A percentile compares a stretch with the other conserved stretches of the same genome.
These are phyloP conservation scores for Catamblyrhynchus diadema DNA, from an alignment of 2,797 vertebrate species.

Conservation along the genomic window DNA sequence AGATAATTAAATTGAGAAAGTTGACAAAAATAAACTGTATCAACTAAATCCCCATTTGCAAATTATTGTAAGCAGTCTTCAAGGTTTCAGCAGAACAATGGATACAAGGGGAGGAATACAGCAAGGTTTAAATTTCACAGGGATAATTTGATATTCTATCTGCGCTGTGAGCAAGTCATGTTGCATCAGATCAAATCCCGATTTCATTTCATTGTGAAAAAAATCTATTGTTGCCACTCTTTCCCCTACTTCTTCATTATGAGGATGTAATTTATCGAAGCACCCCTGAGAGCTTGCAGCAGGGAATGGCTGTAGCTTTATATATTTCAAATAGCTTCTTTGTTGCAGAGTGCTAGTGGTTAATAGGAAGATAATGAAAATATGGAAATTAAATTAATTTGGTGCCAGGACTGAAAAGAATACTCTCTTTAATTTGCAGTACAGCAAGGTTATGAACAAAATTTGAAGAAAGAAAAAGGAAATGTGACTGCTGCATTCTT, in stretches of 20 bases:
- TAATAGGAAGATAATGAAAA: constrained; percentile 75
- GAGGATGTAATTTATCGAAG: constrained; percentile 45
- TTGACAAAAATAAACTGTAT: constrained; percentile 37
- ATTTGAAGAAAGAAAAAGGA: neutral
- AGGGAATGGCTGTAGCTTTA: neutral
- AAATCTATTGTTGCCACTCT: constrained; percentile 21
- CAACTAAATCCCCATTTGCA: constrained; percentile 58
- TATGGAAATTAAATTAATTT: constrained; percentile 64
- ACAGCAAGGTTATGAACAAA: neutral
- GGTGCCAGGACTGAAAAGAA: constrained; percentile 6
- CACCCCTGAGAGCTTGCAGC: constrained; percentile 39
- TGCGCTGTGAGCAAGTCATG: constrained; percentile 45
- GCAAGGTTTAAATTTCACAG: constrained; percentile 53
- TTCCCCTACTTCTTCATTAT: constrained; percentile 47
- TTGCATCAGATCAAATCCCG: constrained; percentile 68
- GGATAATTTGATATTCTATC: constrained; percentile 67
- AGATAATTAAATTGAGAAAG: constrained; percentile 59
- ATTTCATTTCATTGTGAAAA: constrained; percentile 44
- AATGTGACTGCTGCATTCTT: neutral
- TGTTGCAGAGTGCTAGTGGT: constrained; percentile 38
- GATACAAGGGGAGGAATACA: constrained; percentile 28
- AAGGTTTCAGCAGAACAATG: constrained; percentile 40
- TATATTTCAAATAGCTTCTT: constrained; percentile 58
- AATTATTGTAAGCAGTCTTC: constrained; percentile 14
- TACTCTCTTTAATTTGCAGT: constrained; percentile 4